Base-by-base conservation (phyloP, 2,797 vertebrate species). In the Spea hammondii region DNA sequence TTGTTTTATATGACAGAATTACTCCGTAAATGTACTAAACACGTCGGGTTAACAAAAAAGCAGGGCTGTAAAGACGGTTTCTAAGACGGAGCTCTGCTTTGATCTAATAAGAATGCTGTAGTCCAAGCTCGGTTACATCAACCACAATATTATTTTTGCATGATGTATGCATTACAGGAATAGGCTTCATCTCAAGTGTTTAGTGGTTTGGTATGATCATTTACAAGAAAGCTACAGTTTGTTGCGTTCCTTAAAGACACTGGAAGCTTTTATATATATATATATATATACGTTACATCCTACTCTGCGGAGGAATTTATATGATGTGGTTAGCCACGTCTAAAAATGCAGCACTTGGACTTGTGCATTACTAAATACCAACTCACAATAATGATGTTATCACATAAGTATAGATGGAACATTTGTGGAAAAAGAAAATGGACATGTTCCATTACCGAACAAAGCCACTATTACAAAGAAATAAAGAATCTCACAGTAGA, bases 151-250 rank as follows among this genome's bases (percentile, higher is more conserved):
- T 76, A 12, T 77, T 67, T 77, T 68, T 77, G 72, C 70, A 81
- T 77, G 70, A 81, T 81, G 70, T 50, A 72, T 45, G 14, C 44
- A 77, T 81, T 81, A 81, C 74, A 81, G 79, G 74, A 81, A 77
- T 72, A 13, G 11, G 32, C 54, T 77, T 81, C 64, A 54, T 64
- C 51, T 44, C n/a, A 65, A 79, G 77, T 68, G 57, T 72, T 81
- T 77, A 77, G 79, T 81, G 74, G 79, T 81, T 76, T 77, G 12
- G 70, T 69, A 8, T 68, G 54, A 67, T 50, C 70, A 77, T 81
- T 81, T 81, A 81, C 79, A 77, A 81, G 79, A 81, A 81, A 76
- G 70, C 64, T 76, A 62, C 12, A 81, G 65, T 80, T 77, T 72
- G 74, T 74, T 81, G 74, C 53, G 14, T 48, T 73, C 46, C 64